Percentiles rank a stretch among this genome's conserved stretches.
These are phyloP conservation scores for Drosophila yooni DNA, from an alignment of 2,888 invertebrate genomes.

Conservation along the genomic window DNA sequence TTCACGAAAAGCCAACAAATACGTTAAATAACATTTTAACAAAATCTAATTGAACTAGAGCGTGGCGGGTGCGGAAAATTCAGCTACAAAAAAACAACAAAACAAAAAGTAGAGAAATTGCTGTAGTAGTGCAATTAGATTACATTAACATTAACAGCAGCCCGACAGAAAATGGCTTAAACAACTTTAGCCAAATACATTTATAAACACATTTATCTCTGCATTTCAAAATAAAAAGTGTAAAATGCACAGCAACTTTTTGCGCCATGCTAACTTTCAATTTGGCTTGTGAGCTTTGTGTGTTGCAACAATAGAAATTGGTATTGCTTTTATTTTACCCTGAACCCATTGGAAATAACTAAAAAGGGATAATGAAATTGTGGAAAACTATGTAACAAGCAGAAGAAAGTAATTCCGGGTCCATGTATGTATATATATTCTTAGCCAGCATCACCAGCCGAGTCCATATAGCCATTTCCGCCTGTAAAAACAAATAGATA, in stretches of 20 bases:
- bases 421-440: background rate
- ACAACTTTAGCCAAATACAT: conserved; percentile 53
- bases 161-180: conserved; percentile 26
- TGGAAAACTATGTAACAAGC: background rate
- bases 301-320: conserved; percentile 54
- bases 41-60: background rate
- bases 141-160: conserved; percentile 25
- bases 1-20: background rate
- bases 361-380: background rate
- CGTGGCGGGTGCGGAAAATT: background rate
- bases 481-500: too few species aligned
- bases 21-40: background rate
- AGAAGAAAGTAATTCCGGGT: background rate
- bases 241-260: conserved; percentile 34
- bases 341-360: background rate
- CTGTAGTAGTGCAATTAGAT: conserved; percentile 25
- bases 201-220: conserved; percentile 65
- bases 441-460: background rate
- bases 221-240: conserved; percentile 3
- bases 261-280: conserved; percentile 64
- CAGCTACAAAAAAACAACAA: background rate
- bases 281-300: conserved; percentile 64
- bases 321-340: conserved; percentile 53
- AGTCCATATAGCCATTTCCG: background rate
- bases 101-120: background rate